Percentiles rank a stretch among this genome's conserved stretches.
Evolutionary conservation across 2,113 vertebrate species (phyloP).

Genomic region (Ciconia stormi): DNA sequence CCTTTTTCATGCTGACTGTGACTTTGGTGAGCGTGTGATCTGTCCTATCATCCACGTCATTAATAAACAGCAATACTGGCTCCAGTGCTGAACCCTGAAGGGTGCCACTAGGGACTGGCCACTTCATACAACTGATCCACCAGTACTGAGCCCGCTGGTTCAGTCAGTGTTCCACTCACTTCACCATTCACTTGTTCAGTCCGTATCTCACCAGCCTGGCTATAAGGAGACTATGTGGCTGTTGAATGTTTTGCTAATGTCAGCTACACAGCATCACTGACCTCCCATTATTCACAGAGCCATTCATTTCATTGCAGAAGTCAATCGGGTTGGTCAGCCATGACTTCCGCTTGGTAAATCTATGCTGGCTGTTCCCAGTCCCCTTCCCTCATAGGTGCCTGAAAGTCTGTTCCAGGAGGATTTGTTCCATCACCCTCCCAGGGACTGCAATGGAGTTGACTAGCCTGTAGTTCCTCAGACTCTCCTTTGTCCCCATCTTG

Average conservation of each 20-base stretch:
- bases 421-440: background rate
- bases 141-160: background rate
- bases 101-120: background rate
- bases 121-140: background rate
- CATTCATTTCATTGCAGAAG: background rate
- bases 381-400: too few relatives aligned
- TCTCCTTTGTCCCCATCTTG: background rate
- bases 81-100: background rate
- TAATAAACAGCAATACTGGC: background rate
- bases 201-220: background rate
- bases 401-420: background rate
- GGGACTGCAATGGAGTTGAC: background rate
- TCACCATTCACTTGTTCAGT: background rate
- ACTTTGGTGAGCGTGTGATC: background rate
- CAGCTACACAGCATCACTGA: background rate
- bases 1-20: background rate
- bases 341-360: background rate
- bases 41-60: background rate
- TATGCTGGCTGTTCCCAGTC: background rate
- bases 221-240: background rate
- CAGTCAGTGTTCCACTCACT: background rate
- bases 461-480: background rate
- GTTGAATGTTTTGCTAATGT: background rate
- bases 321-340: background rate
- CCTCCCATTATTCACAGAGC: background rate